Evolutionary conservation across 2,888 invertebrate genomes (phyloP), one percentile per base, ranked within the genome.

Genomic region (Cinara cedri): DNA sequence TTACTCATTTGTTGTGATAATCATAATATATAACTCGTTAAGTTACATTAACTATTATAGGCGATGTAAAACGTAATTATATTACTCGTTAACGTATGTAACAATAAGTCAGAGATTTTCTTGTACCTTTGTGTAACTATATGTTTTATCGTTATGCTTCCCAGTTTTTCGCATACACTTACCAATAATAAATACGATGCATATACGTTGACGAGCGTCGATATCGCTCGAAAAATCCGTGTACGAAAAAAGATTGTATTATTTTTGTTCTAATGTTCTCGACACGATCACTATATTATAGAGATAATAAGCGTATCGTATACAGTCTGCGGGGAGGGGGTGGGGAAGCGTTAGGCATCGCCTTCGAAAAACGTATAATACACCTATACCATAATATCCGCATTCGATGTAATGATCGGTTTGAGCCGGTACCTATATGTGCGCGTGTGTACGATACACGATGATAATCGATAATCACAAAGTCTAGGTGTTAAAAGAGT

Each of bases 381-480:
- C n/a, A n/a, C 11, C 24, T 34, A 60, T 34, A n/a, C n/a, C n/a
- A 10, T 16, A 55, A 4, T 34, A 6, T 6, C 34, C 34, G 34
- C 34, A 34, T 26, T 44, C 26, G 42, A 24, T 65, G n/a, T 75
- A 75, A 75, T 75, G 63, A 75, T 75, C 74, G 74, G 72, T 62
- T 63, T 21, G 34, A 11, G 8, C 26, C 24, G 57, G 11, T 11
- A n/a, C n/a, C n/a, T n/a, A n/a, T n/a, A n/a, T n/a, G 51, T 16
- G 11, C 55, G 55, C 10, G 42, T 16, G 63, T 63, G 42, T 4
- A 34, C 6, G 6, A 4, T 6, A 34, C 6, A 34, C 34, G 34
- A 6, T 60, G 60, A 34, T 51, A 62, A 78, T 78, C 78, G 78
- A 70, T 78, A 21, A 78, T 78, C 60, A 78, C 60, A 78, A 42